Percentiles rank a stretch among this genome's conserved stretches.
phyloP scores from a whole-genome alignment of 2,113 vertebrate genomes.

The Azemiops feae region DNA sequence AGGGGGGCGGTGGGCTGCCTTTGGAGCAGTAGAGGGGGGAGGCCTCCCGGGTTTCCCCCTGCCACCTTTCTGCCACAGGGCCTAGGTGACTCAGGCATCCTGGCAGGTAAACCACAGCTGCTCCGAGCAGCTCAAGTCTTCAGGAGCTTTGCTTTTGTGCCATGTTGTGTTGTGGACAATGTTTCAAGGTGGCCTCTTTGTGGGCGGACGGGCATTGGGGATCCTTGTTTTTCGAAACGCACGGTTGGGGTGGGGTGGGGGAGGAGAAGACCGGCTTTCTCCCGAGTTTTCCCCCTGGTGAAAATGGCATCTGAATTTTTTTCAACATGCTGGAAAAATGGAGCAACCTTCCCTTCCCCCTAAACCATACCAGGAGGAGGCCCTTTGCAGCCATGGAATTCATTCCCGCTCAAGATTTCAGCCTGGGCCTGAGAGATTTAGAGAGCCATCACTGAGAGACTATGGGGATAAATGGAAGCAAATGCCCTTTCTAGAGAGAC shows the following conservation, averaged over 20 bases:
- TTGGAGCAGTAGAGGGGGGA: neutral
- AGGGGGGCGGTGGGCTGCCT: conserved; percentile 10
- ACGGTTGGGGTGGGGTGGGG: neutral
- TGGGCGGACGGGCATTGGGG: conserved; percentile 32
- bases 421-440: neutral
- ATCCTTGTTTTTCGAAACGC: conserved; percentile 24
- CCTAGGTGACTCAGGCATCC: neutral
- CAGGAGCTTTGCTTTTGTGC: conserved; percentile 66
- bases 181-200: conserved; percentile 34
- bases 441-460: conserved; percentile 11
- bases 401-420: neutral
- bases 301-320: conserved; percentile 3
- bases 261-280: conserved; percentile 7
- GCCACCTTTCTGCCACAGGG: conserved; percentile 20
- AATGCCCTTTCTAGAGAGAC: accelerated
- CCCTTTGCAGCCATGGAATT: neutral
- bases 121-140: neutral
- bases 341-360: neutral
- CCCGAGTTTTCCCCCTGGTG: neutral
- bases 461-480: conserved; percentile 21
- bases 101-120: neutral
- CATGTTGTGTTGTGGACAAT: conserved; percentile 27
- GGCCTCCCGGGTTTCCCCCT: neutral
- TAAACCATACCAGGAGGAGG: neutral
- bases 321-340: conserved; percentile 8